Conservation (phyloP, 2,113 vertebrate genomes). For the Megalops atlanticus region DNA sequence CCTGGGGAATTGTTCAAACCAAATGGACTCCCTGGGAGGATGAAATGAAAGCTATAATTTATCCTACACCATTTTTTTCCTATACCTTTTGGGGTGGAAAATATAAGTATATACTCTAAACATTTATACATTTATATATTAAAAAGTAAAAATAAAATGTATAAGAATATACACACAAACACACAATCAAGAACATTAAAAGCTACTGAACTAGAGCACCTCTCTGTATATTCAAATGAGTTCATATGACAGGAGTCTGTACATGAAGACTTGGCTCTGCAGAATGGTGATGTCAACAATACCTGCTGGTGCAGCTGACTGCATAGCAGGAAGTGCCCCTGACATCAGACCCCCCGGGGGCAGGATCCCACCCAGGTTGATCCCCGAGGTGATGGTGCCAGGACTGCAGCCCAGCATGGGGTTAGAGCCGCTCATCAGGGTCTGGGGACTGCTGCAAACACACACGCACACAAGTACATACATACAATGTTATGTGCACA, state of each 20-base stretch:
- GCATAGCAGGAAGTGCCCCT: constrained; percentile 81
- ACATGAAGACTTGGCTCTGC: background rate
- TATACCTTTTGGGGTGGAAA: background rate
- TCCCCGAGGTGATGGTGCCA: constrained; percentile 78
- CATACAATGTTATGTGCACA: background rate
- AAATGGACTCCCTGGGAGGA: constrained; percentile 83
- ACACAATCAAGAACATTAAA: no score
- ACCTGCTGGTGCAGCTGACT: constrained; percentile 87
- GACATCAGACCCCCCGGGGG: constrained; percentile 86
- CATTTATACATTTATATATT: no score
- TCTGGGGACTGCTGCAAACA: constrained; percentile 83
- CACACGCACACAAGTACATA: background rate
- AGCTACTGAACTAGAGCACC: no score
- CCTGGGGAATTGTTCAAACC: constrained; percentile 87
- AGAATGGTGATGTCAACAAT: constrained; percentile 29
- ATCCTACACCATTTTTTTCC: background rate
- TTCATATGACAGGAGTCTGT: background rate
- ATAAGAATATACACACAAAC: no score
- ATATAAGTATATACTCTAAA: no score
- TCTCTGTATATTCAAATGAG: no score
- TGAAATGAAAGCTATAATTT: constrained; percentile 50
- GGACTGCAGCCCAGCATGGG: constrained; percentile 85
- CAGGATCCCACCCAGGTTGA: constrained; percentile 89
- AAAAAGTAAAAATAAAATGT: no score
- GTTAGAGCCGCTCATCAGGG: constrained; percentile 90